phyloP scores from a whole-genome alignment of 2,797 vertebrate genomes.

The Catamblyrhynchus diadema region DNA sequence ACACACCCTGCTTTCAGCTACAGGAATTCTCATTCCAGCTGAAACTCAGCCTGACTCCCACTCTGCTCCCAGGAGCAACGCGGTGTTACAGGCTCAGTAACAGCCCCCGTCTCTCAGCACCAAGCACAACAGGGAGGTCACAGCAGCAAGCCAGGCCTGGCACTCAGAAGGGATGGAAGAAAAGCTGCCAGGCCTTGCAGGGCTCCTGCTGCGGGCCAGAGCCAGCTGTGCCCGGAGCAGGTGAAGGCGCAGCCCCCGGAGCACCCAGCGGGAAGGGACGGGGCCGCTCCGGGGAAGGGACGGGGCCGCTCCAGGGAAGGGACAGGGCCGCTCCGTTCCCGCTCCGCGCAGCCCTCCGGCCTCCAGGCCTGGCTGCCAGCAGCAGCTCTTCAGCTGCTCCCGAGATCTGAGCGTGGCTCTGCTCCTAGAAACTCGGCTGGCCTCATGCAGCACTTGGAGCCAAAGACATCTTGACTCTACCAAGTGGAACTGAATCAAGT shows the following conservation, averaged over 20 bases:
- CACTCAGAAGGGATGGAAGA: rapidly evolving
- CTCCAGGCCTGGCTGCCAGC: neutral
- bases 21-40: neutral
- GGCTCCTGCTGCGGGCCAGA: neutral
- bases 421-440: constrained; percentile 9
- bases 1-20: neutral
- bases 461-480: constrained; percentile 3
- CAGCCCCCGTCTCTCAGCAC: neutral
- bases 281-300: neutral
- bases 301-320: too few species aligned
- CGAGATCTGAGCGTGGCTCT: neutral
- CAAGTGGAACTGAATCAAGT: constrained; percentile 6
- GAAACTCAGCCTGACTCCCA: neutral
- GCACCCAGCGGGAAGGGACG: neutral
- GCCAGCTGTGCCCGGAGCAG: neutral
- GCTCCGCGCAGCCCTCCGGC: neutral
- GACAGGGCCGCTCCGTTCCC: neutral
- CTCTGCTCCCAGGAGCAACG: neutral
- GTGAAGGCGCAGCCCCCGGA: neutral
- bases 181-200: neutral
- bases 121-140: neutral
- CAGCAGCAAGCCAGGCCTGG: neutral
- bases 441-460: neutral
- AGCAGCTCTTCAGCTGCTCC: neutral
- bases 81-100: rapidly evolving